phyloP scores from a whole-genome alignment of 2,888 invertebrate genomes.

The Leptura quadrifasciata region DNA sequence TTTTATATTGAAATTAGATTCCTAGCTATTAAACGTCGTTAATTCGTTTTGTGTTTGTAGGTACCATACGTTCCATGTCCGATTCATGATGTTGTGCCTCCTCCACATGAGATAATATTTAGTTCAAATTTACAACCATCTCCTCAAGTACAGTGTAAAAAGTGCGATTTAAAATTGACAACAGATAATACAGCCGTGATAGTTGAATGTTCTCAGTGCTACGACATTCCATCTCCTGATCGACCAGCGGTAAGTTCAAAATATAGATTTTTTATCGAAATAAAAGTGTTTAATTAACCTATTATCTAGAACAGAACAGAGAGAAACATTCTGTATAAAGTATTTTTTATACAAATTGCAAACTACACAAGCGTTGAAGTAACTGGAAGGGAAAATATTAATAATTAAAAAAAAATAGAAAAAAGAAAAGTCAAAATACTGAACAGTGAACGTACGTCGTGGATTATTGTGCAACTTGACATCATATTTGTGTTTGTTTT shows the following conservation, averaged over 20 bases:
- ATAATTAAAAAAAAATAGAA: slow-evolving; percentile 1
- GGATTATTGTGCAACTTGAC: slow-evolving; percentile 11
- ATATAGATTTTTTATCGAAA: slow-evolving; percentile 17
- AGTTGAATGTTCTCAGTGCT: slow-evolving; percentile 67
- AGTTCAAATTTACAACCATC: slow-evolving; percentile 46
- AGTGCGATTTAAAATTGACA: slow-evolving; percentile 68
- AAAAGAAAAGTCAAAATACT: background rate
- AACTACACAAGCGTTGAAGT: slow-evolving; percentile 63
- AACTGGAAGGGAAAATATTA: slow-evolving; percentile 46
- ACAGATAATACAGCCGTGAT: slow-evolving; percentile 65
- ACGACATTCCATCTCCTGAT: slow-evolving; percentile 58
- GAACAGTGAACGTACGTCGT: slow-evolving; percentile 12
- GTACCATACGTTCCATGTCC: slow-evolving; percentile 58
- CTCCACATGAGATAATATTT: slow-evolving; percentile 45
- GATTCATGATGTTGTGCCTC: slow-evolving; percentile 49
- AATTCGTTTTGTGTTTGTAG: slow-evolving; percentile 39
- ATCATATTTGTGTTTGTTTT: slow-evolving; percentile 13
- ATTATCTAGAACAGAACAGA: slow-evolving; percentile 63
- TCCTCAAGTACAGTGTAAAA: slow-evolving; percentile 63
- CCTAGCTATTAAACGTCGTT: background rate
- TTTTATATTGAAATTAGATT: background rate
- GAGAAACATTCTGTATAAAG: slow-evolving; percentile 60
- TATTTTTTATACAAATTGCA: slow-evolving; percentile 64
- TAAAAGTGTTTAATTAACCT: slow-evolving; percentile 28
- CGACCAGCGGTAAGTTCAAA: slow-evolving; percentile 52